phyloP scores from a whole-genome alignment of 2,797 vertebrate species.

The Rhincodon typus region DNA sequence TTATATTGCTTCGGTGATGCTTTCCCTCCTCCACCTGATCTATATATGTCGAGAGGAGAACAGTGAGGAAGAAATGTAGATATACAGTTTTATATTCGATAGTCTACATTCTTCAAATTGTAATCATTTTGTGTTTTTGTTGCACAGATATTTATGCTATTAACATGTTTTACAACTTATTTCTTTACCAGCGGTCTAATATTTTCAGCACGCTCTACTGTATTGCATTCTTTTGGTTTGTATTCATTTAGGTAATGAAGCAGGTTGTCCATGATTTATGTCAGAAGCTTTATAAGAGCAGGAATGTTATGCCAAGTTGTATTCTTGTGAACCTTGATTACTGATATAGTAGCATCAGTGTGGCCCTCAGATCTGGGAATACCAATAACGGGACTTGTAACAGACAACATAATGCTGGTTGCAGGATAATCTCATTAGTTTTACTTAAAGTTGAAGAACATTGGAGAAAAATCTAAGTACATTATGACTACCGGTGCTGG shows the following conservation, averaged over 20 bases:
- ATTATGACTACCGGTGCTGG: neutral
- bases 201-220: neutral
- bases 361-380: neutral
- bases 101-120: neutral
- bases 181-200: neutral
- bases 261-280: neutral
- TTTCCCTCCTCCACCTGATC: neutral
- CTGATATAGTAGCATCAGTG: neutral
- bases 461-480: neutral
- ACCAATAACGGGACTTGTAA: neutral
- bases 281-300: neutral
- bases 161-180: neutral
- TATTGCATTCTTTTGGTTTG: neutral
- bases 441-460: neutral
- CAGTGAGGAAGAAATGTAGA: neutral
- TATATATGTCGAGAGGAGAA: neutral
- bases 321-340: neutral
- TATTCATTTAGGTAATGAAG: neutral
- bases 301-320: neutral
- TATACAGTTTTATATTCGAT: neutral
- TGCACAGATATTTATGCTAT: neutral
- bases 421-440: neutral
- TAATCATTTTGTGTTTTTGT: neutral
- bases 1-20: neutral
- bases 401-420: neutral